Evolutionary conservation across 2,888 invertebrate genomes (phyloP).

Genomic region (Andrena hattorfiana): DNA sequence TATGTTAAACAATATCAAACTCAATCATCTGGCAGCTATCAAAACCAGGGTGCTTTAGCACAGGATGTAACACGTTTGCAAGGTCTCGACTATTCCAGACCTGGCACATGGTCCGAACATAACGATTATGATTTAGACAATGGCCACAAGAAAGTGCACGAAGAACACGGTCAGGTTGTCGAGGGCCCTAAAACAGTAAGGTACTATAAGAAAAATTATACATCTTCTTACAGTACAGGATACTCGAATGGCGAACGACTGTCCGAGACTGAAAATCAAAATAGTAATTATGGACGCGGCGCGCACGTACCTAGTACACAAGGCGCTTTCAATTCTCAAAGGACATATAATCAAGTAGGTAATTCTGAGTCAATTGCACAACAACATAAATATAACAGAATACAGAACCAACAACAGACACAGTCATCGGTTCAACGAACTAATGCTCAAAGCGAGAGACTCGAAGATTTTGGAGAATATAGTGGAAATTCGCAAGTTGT

Average conservation of each 20-base stretch:
- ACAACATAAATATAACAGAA: constrained; percentile 47
- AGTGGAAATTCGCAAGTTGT: constrained; percentile 45
- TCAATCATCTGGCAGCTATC: constrained; percentile 28
- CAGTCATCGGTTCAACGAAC: constrained; percentile 35
- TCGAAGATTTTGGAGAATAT: constrained; percentile 73
- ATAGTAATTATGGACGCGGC: constrained; percentile 25
- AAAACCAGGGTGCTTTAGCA: constrained; percentile 38
- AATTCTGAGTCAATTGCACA: constrained; percentile 28
- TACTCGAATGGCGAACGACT: constrained; percentile 31
- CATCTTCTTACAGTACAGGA: constrained; percentile 70
- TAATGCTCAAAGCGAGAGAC: constrained; percentile 58
- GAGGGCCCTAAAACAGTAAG: constrained; percentile 61
- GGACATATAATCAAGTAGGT: constrained; percentile 38
- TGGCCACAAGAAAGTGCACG: constrained; percentile 76
- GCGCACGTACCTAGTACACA: constrained; percentile 25
- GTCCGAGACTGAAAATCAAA: constrained; percentile 24
- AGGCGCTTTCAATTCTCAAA: constrained; percentile 38
- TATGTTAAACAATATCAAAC: constrained; percentile 45
- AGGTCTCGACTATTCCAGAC: constrained; percentile 65
- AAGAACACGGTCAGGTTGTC: constrained; percentile 74
- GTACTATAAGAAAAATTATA: constrained; percentile 79
- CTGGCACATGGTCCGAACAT: constrained; percentile 79
- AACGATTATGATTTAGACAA: constrained; percentile 76
- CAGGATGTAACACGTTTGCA: constrained; percentile 45
- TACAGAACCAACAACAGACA: constrained; percentile 46